These are phyloP conservation scores for Ptychochromis oligacanthus DNA, from an alignment of 2,113 vertebrate species.

Conservation along the genomic window DNA sequence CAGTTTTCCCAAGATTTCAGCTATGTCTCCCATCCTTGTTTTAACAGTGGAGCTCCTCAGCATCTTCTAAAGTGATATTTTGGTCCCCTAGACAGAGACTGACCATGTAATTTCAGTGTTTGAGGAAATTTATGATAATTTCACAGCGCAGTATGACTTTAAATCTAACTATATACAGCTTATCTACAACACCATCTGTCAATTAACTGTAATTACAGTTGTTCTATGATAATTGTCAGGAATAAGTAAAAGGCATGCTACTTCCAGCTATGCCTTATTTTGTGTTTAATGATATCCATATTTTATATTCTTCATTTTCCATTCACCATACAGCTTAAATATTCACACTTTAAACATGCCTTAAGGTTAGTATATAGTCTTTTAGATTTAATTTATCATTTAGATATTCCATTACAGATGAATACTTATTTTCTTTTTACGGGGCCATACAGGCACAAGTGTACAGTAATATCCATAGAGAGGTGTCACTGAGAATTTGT, in stretches of 20 bases:
- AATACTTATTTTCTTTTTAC: background rate
- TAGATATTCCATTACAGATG: background rate
- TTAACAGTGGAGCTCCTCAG: fast-evolving
- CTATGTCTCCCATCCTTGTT: background rate
- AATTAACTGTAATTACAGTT: background rate
- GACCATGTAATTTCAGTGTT: background rate
- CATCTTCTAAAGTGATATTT: background rate
- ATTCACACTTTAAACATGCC: background rate
- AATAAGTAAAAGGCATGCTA: background rate
- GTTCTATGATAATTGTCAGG: background rate
- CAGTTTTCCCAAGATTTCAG: background rate
- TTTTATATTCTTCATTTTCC: background rate
- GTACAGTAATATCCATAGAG: no score
- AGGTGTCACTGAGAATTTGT: background rate
- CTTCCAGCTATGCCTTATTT: no score
- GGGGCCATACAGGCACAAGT: background rate
- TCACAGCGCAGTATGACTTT: background rate
- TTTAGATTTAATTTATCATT: background rate
- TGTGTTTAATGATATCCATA: no score
- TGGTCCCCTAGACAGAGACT: background rate
- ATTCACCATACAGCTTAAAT: background rate
- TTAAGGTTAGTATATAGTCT: background rate
- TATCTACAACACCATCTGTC: background rate
- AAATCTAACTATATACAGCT: background rate
- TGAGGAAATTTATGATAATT: background rate